phyloP scores from a whole-genome alignment of 2,797 vertebrate species.

The Platalea minor region DNA sequence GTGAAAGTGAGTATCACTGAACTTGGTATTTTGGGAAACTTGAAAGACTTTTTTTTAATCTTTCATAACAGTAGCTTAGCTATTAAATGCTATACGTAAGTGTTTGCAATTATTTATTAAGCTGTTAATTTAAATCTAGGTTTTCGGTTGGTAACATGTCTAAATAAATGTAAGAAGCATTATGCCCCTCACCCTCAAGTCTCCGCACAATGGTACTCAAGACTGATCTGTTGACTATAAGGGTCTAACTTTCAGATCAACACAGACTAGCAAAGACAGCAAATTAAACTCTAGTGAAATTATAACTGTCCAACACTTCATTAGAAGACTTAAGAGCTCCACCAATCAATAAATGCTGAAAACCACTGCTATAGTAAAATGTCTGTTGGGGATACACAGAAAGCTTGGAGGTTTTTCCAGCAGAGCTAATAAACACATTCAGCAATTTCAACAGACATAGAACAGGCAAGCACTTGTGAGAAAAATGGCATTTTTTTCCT shows the following conservation, averaged over 20 bases:
- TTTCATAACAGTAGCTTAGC: not conserved
- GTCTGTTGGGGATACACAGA: not conserved
- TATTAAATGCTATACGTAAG: not conserved
- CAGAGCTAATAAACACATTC: not conserved
- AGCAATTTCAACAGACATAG: not conserved
- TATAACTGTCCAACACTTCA: not conserved
- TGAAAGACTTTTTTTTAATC: not conserved
- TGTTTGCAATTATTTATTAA: not conserved
- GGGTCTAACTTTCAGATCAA: not conserved
- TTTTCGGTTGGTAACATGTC: not conserved
- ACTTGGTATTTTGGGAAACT: not conserved
- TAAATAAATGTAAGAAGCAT: not conserved
- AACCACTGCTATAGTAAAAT: not conserved
- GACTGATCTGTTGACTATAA: not conserved
- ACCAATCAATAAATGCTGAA: not conserved
- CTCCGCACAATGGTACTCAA: not conserved
- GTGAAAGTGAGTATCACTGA: not conserved
- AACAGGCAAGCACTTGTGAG: not conserved
- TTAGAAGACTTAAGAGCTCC: not conserved
- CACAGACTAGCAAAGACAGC: not conserved
- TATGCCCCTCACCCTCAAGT: not conserved
- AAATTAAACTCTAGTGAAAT: not conserved
- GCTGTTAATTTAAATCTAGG: not conserved
- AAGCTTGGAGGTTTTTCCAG: not conserved
- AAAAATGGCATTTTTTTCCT: not conserved